Base-by-base conservation (phyloP, 2,113 vertebrate genomes). In the Rana temporaria region DNA sequence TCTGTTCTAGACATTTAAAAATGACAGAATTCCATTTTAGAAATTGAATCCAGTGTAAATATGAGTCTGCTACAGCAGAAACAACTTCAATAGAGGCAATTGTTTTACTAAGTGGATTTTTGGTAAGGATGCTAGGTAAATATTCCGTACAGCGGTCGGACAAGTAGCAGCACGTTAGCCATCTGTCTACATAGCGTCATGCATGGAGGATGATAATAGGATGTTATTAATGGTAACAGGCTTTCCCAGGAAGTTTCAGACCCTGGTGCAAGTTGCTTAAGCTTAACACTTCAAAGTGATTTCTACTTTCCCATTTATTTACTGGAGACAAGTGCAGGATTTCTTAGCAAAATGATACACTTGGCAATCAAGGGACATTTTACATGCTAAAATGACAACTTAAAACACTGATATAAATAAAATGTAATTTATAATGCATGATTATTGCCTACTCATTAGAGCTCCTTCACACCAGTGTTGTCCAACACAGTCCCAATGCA, bases 251-350 rank as follows among this genome's bases (percentile, higher is more conserved):
- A 56, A 34, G 55, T 55, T 55, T 18, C 24, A 71, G 69, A 74
- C 26, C 71, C 32, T 74, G 71, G 26, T 59, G 14, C 7, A 4
- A 5, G 52, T 14, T 19, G 32, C 18, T 59, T 74, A n/a, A 74
- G 57, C 48, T 70, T 19, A 16, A 52, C 11, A 38, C 30, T 60
- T 74, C 71, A 60, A 74, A 60, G 56, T 60, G 1, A 32, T 73
- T 73, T 73, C 24, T 32, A 62, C 22, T 62, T 22, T 4, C 22
- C 19, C n/a, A 11, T 22, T 62, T 62, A 19, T 59, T 59, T 59
- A n/a, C n/a, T 16, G 6, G 1, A 59, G 26, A 30, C 26, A 30
- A 30, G 1, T 48, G 9, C 48, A 5, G 20, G 4, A 70, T 70
- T 53, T 6, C 18, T 6, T 8, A 18, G 7, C 7, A 59, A 59